A percentile compares a stretch with the other conserved stretches of the same genome.
Evolutionary conservation across 1,140 invertebrate species (phyloP).

Genomic region (Tribolium madens): DNA sequence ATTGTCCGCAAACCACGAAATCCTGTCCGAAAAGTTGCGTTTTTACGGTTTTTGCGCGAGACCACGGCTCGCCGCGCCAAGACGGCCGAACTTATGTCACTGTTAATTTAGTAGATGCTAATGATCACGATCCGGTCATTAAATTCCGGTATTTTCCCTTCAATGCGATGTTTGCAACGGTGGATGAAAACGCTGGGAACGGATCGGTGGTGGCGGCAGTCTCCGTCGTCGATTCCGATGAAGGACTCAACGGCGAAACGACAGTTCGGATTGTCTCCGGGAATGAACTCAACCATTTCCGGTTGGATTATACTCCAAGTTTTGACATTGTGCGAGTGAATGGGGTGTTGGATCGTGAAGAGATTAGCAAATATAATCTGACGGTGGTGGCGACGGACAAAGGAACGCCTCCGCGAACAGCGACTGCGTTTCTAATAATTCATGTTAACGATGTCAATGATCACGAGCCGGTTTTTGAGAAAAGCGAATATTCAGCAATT

Average conservation of each 20-base stretch:
- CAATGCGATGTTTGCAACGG: slow-evolving; percentile 85
- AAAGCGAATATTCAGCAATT: slow-evolving; percentile 90
- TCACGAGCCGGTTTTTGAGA: slow-evolving; percentile 94
- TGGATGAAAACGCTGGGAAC: slow-evolving; percentile 93
- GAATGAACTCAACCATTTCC: slow-evolving; percentile 92
- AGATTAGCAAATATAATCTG: slow-evolving; percentile 91
- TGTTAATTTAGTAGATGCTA: slow-evolving; percentile 92
- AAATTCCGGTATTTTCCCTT: slow-evolving; percentile 90
- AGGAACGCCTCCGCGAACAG: slow-evolving; percentile 85
- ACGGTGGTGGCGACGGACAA: slow-evolving; percentile 92
- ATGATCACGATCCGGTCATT: slow-evolving; percentile 95
- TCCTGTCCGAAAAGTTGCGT: slow-evolving; percentile 90
- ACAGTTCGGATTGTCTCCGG: slow-evolving; percentile 85
- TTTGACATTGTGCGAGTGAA: slow-evolving; percentile 94
- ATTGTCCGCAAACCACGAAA: slow-evolving; percentile 68
- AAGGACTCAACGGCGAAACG: slow-evolving; percentile 90
- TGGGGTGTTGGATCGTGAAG: slow-evolving; percentile 91
- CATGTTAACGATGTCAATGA: slow-evolving; percentile 96
- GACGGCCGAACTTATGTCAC: slow-evolving; percentile 95
- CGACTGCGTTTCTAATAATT: slow-evolving; percentile 88
- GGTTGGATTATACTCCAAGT: slow-evolving; percentile 83
- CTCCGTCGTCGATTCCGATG: slow-evolving; percentile 91
- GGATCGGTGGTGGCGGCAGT: slow-evolving; percentile 93
- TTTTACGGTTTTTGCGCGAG: slow-evolving; percentile 92
- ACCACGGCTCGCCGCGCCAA: slow-evolving; percentile 90